phyloP scores from a whole-genome alignment of 2,797 vertebrate species.

The Cheirogaleus major region DNA sequence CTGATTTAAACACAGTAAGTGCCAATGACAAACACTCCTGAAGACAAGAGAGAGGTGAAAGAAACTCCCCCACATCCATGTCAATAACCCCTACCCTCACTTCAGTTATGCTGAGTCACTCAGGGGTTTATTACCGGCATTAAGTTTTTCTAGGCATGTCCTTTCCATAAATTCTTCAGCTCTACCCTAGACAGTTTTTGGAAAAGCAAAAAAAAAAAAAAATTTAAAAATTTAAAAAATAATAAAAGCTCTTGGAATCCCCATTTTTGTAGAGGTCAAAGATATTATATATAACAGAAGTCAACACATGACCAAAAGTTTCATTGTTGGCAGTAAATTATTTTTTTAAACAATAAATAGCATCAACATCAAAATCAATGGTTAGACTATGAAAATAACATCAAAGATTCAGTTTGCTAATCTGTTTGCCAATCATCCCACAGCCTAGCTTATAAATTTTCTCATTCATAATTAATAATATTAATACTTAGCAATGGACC shows the following conservation, averaged over 20 bases:
- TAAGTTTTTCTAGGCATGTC: neutral
- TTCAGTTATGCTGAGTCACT: neutral
- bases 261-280: neutral
- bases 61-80: rapidly evolving
- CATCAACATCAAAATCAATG: neutral
- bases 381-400: neutral
- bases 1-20: neutral
- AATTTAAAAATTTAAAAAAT: too few species aligned
- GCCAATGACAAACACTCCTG: neutral
- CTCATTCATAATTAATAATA: neutral
- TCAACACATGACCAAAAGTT: neutral
- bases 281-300: neutral
- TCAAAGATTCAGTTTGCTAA: neutral
- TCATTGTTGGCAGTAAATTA: neutral
- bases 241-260: neutral
- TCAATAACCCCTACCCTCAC: rapidly evolving
- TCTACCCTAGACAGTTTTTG: neutral
- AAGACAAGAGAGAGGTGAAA: neutral
- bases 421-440: neutral
- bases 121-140: neutral
- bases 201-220: neutral
- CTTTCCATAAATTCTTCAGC: neutral
- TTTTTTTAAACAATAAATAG: neutral
- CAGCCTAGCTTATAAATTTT: neutral
- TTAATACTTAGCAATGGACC: neutral